Evolutionary conservation across 2,797 vertebrate genomes (phyloP), one percentile per base, ranked within the genome.

Genomic region (Sarcophilus harrisii): DNA sequence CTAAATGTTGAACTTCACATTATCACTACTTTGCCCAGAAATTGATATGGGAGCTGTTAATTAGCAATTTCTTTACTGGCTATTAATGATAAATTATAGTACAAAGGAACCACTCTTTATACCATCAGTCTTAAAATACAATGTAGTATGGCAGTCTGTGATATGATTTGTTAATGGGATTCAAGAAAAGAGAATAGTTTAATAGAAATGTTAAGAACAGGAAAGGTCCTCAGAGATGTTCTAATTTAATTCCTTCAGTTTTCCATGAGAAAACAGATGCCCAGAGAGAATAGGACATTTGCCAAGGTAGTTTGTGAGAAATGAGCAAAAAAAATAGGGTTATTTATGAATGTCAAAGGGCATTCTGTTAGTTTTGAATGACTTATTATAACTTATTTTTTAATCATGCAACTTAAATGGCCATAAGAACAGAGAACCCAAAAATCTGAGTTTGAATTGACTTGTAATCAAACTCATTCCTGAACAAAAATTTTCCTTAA

Each of bases 281-380:
- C 24, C 38, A 87, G 38, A 49, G 10, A 87, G 9, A 87, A 45
- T 27, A 45, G 73, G 73, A 49, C 0, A 87, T 24, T 45, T 87
- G 38, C 45, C 73, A 87, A 87, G n/a, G 6, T 45, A 45, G 66
- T 45, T 81, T 81, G 66, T 45, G n/a, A 18, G 24, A 87, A 27
- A 87, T 10, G 10, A 87, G 11, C 8, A 49, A 12, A 38, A 49
- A n/a, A 4, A 87, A 27, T 45, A 10, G 1, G n/a, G 0, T 28
- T 49, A 11, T 87, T 30, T 58, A 0, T 57, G 2, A 94, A 87
- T 52, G 32, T 10, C 62, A 21, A 91, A 90, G 18, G 94, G 24
- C 24, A 91, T 87, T 59, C 10, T 94, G 10, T 73, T 24, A 96
- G 54, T 60, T 58, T 57, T 14, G 94, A 95, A 38, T 97, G 57